phyloP scores from a whole-genome alignment of 2,797 vertebrate species.

The Premnoplex brunnescens region DNA sequence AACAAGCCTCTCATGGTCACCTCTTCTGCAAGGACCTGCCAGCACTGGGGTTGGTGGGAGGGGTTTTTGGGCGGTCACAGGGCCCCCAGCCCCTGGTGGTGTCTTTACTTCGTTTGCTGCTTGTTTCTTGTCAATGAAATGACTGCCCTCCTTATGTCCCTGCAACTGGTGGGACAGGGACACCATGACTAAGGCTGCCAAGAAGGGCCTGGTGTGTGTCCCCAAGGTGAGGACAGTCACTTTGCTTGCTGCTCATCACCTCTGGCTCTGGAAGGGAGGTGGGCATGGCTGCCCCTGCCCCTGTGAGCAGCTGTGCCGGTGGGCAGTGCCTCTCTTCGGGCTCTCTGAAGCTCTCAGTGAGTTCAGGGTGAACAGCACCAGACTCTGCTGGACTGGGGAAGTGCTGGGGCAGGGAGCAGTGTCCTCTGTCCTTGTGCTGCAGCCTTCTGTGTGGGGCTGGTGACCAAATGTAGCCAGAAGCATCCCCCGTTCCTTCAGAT shows the following conservation, averaged over 20 bases:
- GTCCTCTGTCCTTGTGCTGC: fast-evolving
- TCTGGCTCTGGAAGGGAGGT: neutral
- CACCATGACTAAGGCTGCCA: neutral
- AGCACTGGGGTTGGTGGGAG: neutral
- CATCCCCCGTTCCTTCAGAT: fast-evolving
- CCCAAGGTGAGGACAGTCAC: neutral
- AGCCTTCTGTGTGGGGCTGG: fast-evolving
- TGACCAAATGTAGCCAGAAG: neutral
- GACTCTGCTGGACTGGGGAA: neutral
- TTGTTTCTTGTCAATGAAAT: neutral
- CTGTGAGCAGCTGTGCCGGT: fast-evolving
- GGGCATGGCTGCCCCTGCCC: fast-evolving
- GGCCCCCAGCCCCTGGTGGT: neutral
- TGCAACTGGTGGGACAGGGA: neutral
- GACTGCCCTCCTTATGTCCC: fast-evolving
- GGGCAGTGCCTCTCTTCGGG: neutral
- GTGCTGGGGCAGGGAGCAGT: neutral
- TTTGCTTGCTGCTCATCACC: fast-evolving
- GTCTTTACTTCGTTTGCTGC: neutral
- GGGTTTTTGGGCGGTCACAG: neutral
- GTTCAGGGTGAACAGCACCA: neutral
- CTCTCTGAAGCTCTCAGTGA: neutral
- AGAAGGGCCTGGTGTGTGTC: neutral
- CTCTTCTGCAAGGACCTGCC: neutral
- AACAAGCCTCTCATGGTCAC: neutral